Conservation (phyloP, 2,888 invertebrate species). For the Lacanobia wlatinum region DNA sequence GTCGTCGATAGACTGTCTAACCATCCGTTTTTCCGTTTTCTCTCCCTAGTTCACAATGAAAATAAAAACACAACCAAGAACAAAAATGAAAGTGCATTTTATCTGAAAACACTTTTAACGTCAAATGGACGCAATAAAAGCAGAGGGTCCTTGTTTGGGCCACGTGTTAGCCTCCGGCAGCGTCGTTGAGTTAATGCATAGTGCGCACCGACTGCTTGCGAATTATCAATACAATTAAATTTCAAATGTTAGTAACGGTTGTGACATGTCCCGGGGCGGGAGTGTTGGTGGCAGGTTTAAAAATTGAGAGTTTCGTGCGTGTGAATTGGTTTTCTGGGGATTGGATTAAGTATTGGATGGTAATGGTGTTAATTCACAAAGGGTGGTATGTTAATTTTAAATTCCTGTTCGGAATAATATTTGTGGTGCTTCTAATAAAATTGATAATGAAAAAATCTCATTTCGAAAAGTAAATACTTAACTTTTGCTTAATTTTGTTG, state of each 20-base stretch:
- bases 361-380: constrained; percentile 6
- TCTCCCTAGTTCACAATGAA: background rate
- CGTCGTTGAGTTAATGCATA: constrained; percentile 61
- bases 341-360: constrained; percentile 11
- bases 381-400: background rate
- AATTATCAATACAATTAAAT: constrained; percentile 70
- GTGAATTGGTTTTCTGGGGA: constrained; percentile 27
- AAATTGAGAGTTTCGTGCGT: constrained; percentile 49
- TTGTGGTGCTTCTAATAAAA: background rate
- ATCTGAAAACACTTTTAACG: constrained; percentile 74
- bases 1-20: too few species aligned
- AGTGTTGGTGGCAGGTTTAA: constrained; percentile 55
- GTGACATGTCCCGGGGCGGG: constrained; percentile 64
- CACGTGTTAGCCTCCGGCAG: constrained; percentile 74
- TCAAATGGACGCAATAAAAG: constrained; percentile 72
- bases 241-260: constrained; percentile 65
- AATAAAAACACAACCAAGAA: constrained; percentile 33
- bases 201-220: constrained; percentile 41
- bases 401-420: background rate
- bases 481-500: too few species aligned
- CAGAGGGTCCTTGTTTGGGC: constrained; percentile 60
- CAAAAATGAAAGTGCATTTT: constrained; percentile 1
- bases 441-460: too few species aligned
- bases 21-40: too few species aligned
- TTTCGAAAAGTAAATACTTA: too few species aligned